Evolutionary conservation across 53 echinoderm and acorn worm genomes (phyloP), one percentile per base, ranked within the genome.

Genomic region (Apostichopus leukothele): DNA sequence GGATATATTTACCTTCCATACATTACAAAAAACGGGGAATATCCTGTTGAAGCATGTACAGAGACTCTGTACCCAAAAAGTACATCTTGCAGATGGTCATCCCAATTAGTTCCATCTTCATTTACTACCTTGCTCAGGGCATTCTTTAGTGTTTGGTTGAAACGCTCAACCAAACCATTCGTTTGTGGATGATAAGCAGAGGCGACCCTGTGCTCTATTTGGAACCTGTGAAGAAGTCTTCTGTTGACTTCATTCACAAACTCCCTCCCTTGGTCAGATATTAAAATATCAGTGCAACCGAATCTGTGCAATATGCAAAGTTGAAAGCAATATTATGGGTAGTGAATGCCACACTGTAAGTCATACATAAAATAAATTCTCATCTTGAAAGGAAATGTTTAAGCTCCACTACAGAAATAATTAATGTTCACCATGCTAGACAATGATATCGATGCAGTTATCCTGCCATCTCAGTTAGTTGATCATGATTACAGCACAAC

Each of bases 141-240:
- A 16, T 86, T 68, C 51, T 86, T 63, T 22, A 86, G 1, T 1
- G 86, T 73, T 9, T 73, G 86, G 52, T 86, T 86, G 74, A 86
- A 86, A 4, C 53, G 1, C 22, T 86, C 86, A 51, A 73, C 86
- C 51, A 86, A n/a, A 5, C 86, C 73, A 54, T 86, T 86, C 1
- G 86, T 86, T 18, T 86, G 86, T 0, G 86, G 86, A 86, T 86
- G 86, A 22, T 86, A 86, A 6, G 86, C 86, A 25, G 73, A 73
- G n/a, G 86, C 74, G 1, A 86, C 10, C 9, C 73, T 16, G 20
- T 86, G 86, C 23, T 86, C 50, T 11, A 74, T 73, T n/a, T 14
- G 5, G 5, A 13, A 53, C 16, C 22, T 85, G n/a, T n/a, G 5
- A 9, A 63, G 66, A 0, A 85, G 50, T 12, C 20, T 8, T 51